Conservation (phyloP, 2,888 invertebrate species). For the Acrocyrtus sp. region DNA sequence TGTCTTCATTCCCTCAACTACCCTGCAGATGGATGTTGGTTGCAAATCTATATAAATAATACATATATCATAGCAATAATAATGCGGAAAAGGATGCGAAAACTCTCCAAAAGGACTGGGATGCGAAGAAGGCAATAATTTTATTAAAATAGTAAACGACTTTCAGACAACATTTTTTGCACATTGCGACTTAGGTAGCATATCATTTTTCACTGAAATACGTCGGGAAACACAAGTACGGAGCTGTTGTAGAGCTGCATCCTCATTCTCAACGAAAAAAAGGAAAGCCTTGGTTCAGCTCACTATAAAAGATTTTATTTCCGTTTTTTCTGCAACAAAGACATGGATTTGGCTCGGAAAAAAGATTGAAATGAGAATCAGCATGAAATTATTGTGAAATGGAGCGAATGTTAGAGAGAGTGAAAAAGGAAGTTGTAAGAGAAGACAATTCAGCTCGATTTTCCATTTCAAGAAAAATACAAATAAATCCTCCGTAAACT, state of each 20-base stretch:
- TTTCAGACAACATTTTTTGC: no score
- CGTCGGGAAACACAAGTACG: no score
- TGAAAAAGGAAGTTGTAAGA: background rate
- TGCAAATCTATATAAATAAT: background rate
- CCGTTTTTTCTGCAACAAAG: no score
- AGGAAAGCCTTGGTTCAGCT: no score
- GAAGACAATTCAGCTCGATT: background rate
- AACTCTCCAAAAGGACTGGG: background rate
- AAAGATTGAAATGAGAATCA: background rate
- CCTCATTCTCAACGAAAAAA: no score
- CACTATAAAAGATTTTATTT: no score
- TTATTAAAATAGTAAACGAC: background rate
- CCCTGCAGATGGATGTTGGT: no score
- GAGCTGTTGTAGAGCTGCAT: no score
- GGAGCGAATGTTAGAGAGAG: conserved; percentile 18
- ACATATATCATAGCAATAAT: background rate
- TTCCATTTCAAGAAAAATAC: background rate
- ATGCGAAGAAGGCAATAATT: background rate
- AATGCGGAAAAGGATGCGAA: background rate
- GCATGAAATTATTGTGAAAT: conserved; percentile 28
- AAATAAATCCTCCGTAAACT: background rate
- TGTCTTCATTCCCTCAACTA: no score
- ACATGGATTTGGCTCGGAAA: background rate
- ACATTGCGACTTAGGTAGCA: no score
- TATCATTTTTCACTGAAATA: no score